A percentile compares a stretch with the other conserved stretches of the same genome.
phyloP scores from a whole-genome alignment of 2,797 vertebrate genomes.

The Protosalanx chinensis region DNA sequence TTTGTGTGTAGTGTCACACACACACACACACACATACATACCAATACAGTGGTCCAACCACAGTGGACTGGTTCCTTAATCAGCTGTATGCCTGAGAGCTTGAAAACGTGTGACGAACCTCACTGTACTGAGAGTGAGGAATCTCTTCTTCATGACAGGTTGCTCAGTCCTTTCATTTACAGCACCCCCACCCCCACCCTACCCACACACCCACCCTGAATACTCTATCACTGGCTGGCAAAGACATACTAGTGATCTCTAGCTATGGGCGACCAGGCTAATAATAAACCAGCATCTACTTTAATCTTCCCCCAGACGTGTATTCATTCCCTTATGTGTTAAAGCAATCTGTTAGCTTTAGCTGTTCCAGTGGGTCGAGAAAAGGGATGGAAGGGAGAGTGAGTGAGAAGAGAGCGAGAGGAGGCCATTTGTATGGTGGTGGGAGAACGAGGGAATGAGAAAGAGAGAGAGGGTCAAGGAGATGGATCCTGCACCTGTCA shows the following conservation, averaged over 20 bases:
- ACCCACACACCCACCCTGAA: constrained; percentile 26
- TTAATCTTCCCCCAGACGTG: constrained; percentile 58
- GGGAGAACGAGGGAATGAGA: background rate
- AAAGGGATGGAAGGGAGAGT: background rate
- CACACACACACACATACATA: no score
- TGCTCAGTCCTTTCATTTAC: constrained; percentile 48
- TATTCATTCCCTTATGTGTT: constrained; percentile 59
- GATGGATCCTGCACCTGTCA: constrained; percentile 25
- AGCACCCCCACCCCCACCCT: constrained; percentile 51
- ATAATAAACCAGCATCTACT: constrained; percentile 71
- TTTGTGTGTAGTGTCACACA: background rate
- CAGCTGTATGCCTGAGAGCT: background rate
- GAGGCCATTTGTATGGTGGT: constrained; percentile 1
- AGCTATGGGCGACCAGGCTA: constrained; percentile 58
- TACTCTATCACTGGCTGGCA: constrained; percentile 66
- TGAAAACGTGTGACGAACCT: constrained; percentile 1
- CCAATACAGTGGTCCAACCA: no score
- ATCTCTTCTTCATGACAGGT: constrained; percentile 59
- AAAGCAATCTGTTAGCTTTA: constrained; percentile 48
- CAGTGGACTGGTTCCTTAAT: no score
- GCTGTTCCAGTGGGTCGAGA: background rate
- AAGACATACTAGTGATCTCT: constrained; percentile 68
- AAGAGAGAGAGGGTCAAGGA: background rate
- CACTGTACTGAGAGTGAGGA: constrained; percentile 51
- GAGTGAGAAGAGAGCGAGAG: background rate